Conservation (phyloP, 2,113 vertebrate genomes). For the Colossoma macropomum region DNA sequence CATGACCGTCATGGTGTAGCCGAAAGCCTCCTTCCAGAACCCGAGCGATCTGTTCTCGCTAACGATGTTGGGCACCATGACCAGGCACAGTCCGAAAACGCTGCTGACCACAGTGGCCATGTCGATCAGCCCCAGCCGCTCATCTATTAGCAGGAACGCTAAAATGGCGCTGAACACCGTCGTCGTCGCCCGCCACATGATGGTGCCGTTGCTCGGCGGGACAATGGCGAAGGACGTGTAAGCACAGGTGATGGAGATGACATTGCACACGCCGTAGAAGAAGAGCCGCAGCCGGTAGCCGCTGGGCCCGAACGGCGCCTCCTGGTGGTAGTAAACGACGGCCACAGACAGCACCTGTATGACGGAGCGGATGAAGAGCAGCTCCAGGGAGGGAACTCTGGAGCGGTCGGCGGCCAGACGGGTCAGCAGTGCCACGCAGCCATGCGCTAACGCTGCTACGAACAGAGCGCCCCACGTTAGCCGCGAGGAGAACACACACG, state of each 20-base stretch:
- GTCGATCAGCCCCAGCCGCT: constrained; percentile 88
- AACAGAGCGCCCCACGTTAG: constrained; percentile 93
- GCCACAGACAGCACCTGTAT: constrained; percentile 90
- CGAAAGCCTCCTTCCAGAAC: constrained; percentile 97
- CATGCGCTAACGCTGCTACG: constrained; percentile 91
- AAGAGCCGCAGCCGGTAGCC: constrained; percentile 92
- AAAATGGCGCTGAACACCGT: constrained; percentile 94
- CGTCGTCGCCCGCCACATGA: constrained; percentile 97
- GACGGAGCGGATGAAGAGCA: constrained; percentile 96
- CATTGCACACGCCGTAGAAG: constrained; percentile 94
- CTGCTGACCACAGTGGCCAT: constrained; percentile 87
- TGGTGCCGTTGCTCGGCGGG: constrained; percentile 93
- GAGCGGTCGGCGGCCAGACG: constrained; percentile 91
- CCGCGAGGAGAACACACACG: constrained; percentile 83
- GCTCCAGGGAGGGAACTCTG: constrained; percentile 94
- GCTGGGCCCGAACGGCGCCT: constrained; percentile 92
- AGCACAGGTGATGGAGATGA: constrained; percentile 97
- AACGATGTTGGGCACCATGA: constrained; percentile 93
- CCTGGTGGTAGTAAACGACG: constrained; percentile 89
- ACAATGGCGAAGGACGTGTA: constrained; percentile 97
- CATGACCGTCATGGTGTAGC: constrained; percentile 95
- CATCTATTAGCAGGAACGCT: constrained; percentile 92
- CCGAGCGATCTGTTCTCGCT: constrained; percentile 88
- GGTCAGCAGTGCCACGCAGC: constrained; percentile 93
- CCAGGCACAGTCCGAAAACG: constrained; percentile 90